Evolutionary conservation across 2,113 vertebrate species (phyloP), one percentile per base, ranked within the genome.

Genomic region (Xyrauchen texanus): DNA sequence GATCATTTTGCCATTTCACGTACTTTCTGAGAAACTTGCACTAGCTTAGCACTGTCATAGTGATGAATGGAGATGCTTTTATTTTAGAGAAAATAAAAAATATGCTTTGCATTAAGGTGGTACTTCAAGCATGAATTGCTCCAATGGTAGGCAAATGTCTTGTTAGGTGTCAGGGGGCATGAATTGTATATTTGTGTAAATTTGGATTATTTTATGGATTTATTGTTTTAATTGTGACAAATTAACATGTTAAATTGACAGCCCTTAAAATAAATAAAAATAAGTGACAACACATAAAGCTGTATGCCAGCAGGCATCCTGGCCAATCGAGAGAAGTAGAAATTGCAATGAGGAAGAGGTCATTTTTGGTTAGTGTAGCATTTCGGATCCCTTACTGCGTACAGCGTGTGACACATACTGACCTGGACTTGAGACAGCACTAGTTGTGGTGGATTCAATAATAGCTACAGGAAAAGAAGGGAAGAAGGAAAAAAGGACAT

Each of bases 401-500:
- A 90, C 91, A 91, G 94, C 94, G 94, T 91, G 92, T 95, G 90
- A 90, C 91, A 91, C 93, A 98, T 98, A 98, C 98, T 99, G 97
- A 98, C 98, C 98, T 99, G 97, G 96, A 94, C 95, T 97, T 89
- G 96, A 95, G 92, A 96, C 96, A 95, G 95, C 91, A 93, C 95
- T 98, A 98, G 96, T 94, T 93, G 95, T 96, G 93, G 96, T 92
- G 94, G 96, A 94, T 91, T 99, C 97, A 97, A 96, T 96, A 95
- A 96, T 94, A 93, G 97, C 97, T 98, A 98, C 94, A 96, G 94
- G 96, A 90, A 93, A 92, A 93, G 93, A 94, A 93, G 92, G 91
- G 81, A 88, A 87, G 89, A 90, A 69, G 93, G 87, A 94, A 92
- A 95, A 96, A 91, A 95, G 91, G 92, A 96, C 93, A 96, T 92